phyloP scores from a whole-genome alignment of 2,888 invertebrate genomes.

The Cantharis rustica region DNA sequence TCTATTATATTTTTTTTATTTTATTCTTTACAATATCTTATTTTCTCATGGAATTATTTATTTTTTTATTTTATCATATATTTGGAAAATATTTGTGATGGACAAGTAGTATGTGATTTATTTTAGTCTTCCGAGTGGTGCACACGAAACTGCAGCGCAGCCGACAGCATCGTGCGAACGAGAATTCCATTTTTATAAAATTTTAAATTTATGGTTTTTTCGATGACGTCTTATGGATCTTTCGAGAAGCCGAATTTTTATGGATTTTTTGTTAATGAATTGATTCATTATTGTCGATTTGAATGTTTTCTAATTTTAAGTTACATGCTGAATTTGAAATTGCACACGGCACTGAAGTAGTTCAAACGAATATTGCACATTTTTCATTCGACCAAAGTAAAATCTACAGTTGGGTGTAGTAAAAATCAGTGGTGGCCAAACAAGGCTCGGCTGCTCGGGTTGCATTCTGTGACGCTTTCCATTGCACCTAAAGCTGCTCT shows the following conservation, averaged over 20 bases:
- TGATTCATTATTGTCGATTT: neutral
- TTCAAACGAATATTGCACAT: conserved; percentile 38
- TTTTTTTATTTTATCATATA: neutral
- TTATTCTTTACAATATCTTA: neutral
- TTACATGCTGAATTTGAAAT: conserved; percentile 5
- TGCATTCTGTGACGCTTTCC: conserved; percentile 41
- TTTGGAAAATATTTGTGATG: neutral
- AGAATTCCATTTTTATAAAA: neutral
- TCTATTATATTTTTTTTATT: neutral
- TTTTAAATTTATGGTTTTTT: neutral
- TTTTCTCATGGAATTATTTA: neutral
- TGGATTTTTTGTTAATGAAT: neutral
- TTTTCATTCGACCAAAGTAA: conserved; percentile 35
- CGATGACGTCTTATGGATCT: neutral
- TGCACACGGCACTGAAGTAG: conserved; percentile 42
- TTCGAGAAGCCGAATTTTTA: neutral
- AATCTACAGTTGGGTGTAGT: conserved; percentile 37
- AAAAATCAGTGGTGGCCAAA: conserved; percentile 45
- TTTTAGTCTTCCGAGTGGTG: neutral
- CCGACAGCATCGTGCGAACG: neutral
- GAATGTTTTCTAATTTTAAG: neutral
- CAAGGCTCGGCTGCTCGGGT: conserved; percentile 47
- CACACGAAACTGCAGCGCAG: neutral
- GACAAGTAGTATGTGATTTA: neutral
- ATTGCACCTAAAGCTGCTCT: conserved; percentile 32